Percentiles rank a stretch among this genome's conserved stretches.
Evolutionary conservation across 2,113 vertebrate genomes (phyloP).

Genomic region (Sinocyclocheilus maitianheensis): DNA sequence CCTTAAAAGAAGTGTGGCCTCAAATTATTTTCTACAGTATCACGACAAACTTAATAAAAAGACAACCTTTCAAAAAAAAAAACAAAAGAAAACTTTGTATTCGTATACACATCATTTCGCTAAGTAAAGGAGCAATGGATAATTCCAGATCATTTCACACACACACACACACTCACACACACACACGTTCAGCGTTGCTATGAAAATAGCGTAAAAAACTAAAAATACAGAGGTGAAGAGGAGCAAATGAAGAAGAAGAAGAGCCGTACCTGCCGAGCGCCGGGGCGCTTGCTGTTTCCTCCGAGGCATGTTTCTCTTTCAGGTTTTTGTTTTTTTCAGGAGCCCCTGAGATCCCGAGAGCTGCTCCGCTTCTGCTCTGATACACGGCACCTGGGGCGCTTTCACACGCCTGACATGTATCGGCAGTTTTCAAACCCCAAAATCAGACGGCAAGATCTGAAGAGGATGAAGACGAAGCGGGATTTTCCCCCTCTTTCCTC

Average conservation of each 20-base stretch:
- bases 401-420: constrained; percentile 75
- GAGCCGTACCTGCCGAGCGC: constrained; percentile 91
- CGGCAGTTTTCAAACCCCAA: constrained; percentile 69
- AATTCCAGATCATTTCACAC: constrained; percentile 4
- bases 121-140: constrained; percentile 24
- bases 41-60: constrained; percentile 15
- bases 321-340: constrained; percentile 63
- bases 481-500: constrained; percentile 54
- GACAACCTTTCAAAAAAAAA: constrained; percentile 11
- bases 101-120: not conserved
- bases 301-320: constrained; percentile 87
- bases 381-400: constrained; percentile 68
- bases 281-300: constrained; percentile 99
- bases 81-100: not conserved
- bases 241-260: constrained; percentile 48
- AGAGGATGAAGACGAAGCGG: constrained; percentile 66
- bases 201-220: constrained; percentile 21
- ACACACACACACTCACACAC: constrained; percentile 6
- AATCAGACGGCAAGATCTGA: constrained; percentile 39
- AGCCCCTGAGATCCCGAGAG: constrained; percentile 79
- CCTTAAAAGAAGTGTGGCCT: not conserved
- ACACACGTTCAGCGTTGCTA: not conserved
- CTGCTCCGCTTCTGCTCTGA: constrained; percentile 78
- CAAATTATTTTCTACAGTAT: not conserved
- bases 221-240: constrained; percentile 6